Evolutionary conservation across 2,888 invertebrate genomes (phyloP), one percentile per base, ranked within the genome.

Genomic region (Stegana nigrithorax): DNA sequence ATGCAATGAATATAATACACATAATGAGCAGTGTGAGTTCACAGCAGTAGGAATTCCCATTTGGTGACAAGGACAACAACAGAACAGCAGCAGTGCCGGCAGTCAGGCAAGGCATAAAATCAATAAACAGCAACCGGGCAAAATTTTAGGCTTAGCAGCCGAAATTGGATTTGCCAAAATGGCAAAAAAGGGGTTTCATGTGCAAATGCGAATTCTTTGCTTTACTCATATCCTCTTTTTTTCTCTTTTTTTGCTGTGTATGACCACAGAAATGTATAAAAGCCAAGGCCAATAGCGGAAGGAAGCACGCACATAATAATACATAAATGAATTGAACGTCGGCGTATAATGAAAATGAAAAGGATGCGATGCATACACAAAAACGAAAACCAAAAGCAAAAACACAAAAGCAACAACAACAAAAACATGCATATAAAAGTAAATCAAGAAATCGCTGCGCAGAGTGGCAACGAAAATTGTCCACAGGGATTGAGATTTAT

Each of bases 91-190:
- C n/a, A n/a, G n/a, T n/a, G n/a, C n/a, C n/a, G n/a, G n/a, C n/a
- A n/a, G n/a, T n/a, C n/a, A n/a, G n/a, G n/a, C n/a, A n/a, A n/a
- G n/a, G 6, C 39, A 39, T 39, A 47, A 47, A 47, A 47, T 47
- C 47, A 47, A 47, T 47, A 47, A 47, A 47, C 21, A 23, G 25
- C 47, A n/a, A 7, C 23, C 1, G 21, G 23, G 57, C 25, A 17
- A 26, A 42, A 57, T 57, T 25, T 57, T 42, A 44, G 44, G 42
- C 57, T 27, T 42, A 57, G 47, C 47, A 47, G 25, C 25, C 12
- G n/a, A 47, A 47, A 47, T 47, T 47, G 47, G 47, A 47, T 47
- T 47, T 47, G 47, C 25, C 12, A 21, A 21, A 47, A 25, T 25
- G 12, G 47, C 47, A 23, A 47, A 47, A 45, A 23, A 23, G 47